Evolutionary conservation across 92 coral and sea anemone genomes (phyloP).

Genomic region (Desmophyllum pertusum): DNA sequence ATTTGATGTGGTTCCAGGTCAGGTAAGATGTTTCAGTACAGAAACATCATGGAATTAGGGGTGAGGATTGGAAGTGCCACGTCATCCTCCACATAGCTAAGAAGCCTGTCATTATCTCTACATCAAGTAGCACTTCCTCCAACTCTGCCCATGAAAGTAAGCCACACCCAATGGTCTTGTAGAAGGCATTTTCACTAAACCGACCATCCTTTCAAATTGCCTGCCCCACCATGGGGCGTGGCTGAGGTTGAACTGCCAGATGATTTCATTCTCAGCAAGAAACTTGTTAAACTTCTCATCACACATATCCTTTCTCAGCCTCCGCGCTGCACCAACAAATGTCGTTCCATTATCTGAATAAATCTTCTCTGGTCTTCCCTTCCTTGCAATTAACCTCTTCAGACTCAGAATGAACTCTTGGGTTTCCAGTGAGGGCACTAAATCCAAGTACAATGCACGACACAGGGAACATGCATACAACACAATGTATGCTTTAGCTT

Average conservation of each 20-base stretch:
- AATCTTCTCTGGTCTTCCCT: constrained; percentile 11
- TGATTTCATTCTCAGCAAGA: neutral
- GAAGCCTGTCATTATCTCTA: neutral
- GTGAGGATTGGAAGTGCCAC: neutral
- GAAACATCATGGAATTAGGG: neutral
- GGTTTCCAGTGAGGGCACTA: constrained; percentile 11
- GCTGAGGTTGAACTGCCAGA: neutral
- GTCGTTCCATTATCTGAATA: constrained; percentile 13
- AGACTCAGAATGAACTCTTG: constrained; percentile 19
- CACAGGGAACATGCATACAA: constrained; percentile 5
- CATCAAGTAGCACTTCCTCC: neutral
- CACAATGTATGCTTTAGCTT: constrained; percentile 14
- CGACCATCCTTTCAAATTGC: neutral
- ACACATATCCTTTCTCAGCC: neutral
- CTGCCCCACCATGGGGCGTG: neutral
- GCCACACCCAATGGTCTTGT: neutral
- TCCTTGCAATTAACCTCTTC: constrained; percentile 17
- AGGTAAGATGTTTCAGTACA: neutral
- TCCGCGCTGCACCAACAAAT: constrained; percentile 15
- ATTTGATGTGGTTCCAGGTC: neutral
- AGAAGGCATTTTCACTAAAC: neutral
- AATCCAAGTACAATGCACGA: neutral
- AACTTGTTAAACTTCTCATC: neutral
- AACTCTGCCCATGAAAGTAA: neutral
- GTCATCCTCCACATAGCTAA: neutral